A percentile compares a stretch with the other conserved stretches of the same genome.
Evolutionary conservation across 2,797 vertebrate genomes (phyloP).

Genomic region (Periophthalmus magnuspinnatus): DNA sequence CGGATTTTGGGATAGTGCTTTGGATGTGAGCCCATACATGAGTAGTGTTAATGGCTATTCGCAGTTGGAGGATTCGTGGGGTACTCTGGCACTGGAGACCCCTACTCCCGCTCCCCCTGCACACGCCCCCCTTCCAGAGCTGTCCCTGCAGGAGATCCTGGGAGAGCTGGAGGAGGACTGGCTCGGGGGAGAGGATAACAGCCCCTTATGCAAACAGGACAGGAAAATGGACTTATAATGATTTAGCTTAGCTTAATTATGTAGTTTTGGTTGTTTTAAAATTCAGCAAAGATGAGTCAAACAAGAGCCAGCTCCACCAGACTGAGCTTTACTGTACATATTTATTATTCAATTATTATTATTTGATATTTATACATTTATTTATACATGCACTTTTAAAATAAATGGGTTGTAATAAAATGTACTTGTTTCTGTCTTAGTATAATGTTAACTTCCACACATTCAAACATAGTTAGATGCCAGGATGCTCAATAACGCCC

Average conservation of each 20-base stretch:
- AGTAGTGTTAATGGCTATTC: slow-evolving; percentile 9
- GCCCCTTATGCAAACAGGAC: slow-evolving; percentile 36
- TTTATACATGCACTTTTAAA: slow-evolving; percentile 67
- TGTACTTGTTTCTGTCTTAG: background rate
- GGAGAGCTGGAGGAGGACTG: slow-evolving; percentile 71
- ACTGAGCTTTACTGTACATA: background rate
- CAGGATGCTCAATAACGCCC: too few relatives aligned
- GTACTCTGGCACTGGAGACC: background rate
- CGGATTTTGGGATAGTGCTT: slow-evolving; percentile 63
- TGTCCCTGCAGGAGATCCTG: slow-evolving; percentile 76
- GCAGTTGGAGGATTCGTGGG: slow-evolving; percentile 56
- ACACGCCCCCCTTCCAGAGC: slow-evolving; percentile 60
- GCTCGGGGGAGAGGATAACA: slow-evolving; percentile 53
- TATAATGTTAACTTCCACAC: background rate
- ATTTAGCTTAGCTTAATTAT: background rate
- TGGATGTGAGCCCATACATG: slow-evolving; percentile 43
- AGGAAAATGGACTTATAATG: slow-evolving; percentile 32
- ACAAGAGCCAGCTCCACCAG: background rate
- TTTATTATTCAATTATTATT: slow-evolving; percentile 43
- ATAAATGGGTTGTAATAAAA: slow-evolving; percentile 50
- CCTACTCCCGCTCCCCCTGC: background rate
- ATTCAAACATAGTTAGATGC: too few relatives aligned
- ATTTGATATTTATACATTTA: slow-evolving; percentile 48
- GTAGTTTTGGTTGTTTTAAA: background rate
- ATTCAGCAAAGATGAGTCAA: background rate